Conservation (phyloP, 2,888 invertebrate species). For the Gibbula magus region DNA sequence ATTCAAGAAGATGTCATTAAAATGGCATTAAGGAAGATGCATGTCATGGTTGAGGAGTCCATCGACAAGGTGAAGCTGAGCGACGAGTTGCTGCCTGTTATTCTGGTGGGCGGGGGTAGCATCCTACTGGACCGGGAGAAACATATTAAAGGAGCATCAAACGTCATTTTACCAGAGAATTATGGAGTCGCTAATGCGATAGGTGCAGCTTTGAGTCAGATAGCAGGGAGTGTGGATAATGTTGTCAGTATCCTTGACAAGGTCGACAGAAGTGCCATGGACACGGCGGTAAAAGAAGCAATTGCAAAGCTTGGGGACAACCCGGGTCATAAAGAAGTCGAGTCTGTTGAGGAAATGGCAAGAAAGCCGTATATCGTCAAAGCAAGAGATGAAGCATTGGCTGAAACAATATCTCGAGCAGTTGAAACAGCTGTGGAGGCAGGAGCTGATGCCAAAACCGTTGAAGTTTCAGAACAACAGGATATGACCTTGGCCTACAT, state of each 20-base stretch:
- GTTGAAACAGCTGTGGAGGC: slow-evolving; percentile 43
- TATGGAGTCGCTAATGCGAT: slow-evolving; percentile 72
- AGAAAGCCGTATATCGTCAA: slow-evolving; percentile 44
- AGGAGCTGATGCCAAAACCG: slow-evolving; percentile 46
- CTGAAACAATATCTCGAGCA: slow-evolving; percentile 44
- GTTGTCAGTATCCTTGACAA: slow-evolving; percentile 53
- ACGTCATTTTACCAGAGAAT: slow-evolving; percentile 50
- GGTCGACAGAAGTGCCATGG: slow-evolving; percentile 41
- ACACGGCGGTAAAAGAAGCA: slow-evolving; percentile 27
- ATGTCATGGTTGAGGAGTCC: slow-evolving; percentile 53
- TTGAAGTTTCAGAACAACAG: slow-evolving; percentile 52
- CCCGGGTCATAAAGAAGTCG: slow-evolving; percentile 33
- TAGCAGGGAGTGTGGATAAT: slow-evolving; percentile 59
- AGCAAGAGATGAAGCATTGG: slow-evolving; percentile 50
- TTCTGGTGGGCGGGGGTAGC: slow-evolving; percentile 70
- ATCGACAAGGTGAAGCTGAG: slow-evolving; percentile 65
- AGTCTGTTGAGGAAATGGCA: slow-evolving; percentile 34
- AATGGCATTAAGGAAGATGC: slow-evolving; percentile 51
- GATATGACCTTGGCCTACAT: slow-evolving; percentile 65
- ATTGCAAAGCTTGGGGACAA: slow-evolving; percentile 27
- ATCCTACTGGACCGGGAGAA: slow-evolving; percentile 53
- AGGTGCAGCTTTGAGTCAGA: slow-evolving; percentile 71
- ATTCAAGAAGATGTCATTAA: slow-evolving; percentile 44
- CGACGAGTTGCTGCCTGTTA: slow-evolving; percentile 55
- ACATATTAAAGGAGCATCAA: slow-evolving; percentile 49